A percentile compares a stretch with the other conserved stretches of the same genome.
phyloP scores from a whole-genome alignment of 2,888 invertebrate genomes.

The Cephalotes varians region DNA sequence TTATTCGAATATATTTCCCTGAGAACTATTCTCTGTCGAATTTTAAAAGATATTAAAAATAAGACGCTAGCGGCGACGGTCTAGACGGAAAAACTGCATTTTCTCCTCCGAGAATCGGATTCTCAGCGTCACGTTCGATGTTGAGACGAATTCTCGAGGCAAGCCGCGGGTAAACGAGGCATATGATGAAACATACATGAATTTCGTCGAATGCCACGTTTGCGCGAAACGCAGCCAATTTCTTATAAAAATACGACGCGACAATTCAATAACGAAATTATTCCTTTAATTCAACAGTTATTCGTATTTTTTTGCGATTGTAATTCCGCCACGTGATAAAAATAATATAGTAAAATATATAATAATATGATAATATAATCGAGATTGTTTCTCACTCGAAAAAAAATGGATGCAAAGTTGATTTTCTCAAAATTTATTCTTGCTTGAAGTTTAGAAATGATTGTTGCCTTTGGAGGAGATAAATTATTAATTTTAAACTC shows the following conservation, averaged over 20 bases:
- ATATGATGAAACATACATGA: slow-evolving; percentile 61
- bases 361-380: neutral
- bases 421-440: neutral
- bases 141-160: slow-evolving; percentile 43
- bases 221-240: neutral
- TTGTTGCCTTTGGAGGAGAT: neutral
- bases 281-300: neutral
- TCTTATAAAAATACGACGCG: neutral
- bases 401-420: neutral
- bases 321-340: neutral
- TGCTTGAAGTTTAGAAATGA: neutral
- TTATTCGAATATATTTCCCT: neutral
- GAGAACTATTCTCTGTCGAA: neutral
- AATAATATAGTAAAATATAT: no score
- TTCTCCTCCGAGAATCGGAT: slow-evolving; percentile 47
- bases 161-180: slow-evolving; percentile 59
- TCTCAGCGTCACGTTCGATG: neutral
- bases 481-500: neutral
- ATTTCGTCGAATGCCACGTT: slow-evolving; percentile 55
- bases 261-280: neutral
- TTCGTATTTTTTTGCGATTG: neutral
- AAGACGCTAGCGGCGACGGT: slow-evolving; percentile 66
- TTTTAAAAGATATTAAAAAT: slow-evolving; percentile 15
- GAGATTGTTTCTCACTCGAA: neutral
- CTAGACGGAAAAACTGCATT: slow-evolving; percentile 66